These are phyloP conservation scores for Parotocinclus haroldoi DNA, from an alignment of 2,797 vertebrate genomes.

Conservation along the genomic window DNA sequence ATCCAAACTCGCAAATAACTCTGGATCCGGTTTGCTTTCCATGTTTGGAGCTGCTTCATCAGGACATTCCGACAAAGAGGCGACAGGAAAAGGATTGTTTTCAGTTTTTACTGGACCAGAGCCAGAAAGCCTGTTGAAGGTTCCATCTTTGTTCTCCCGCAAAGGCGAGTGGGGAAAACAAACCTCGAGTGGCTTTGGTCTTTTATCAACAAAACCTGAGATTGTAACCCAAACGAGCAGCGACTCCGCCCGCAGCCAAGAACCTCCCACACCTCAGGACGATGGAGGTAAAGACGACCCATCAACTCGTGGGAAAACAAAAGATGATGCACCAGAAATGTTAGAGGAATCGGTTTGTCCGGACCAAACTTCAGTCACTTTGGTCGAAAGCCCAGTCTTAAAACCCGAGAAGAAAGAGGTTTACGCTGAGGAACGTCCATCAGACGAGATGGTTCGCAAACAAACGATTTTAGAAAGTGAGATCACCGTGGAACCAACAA, in stretches of 20 bases:
- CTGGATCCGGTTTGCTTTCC: constrained; percentile 68
- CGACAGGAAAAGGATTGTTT: constrained; percentile 61
- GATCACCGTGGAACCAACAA: background rate
- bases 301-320: background rate
- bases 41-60: constrained; percentile 58
- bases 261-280: no score
- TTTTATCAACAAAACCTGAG: constrained; percentile 59
- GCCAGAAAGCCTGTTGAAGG: constrained; percentile 63
- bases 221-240: no score
- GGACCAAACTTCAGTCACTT: constrained; percentile 12
- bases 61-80: constrained; percentile 56
- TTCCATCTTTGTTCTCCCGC: constrained; percentile 67
- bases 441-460: constrained; percentile 7
- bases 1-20: constrained; percentile 49
- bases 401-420: constrained; percentile 18
- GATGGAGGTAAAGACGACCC: constrained; percentile 26
- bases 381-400: constrained; percentile 16
- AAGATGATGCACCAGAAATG: background rate
- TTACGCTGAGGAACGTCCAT: background rate
- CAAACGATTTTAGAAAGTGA: constrained; percentile 12
- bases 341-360: constrained; percentile 30
- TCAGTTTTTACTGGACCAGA: constrained; percentile 66
- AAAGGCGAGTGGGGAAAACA: constrained; percentile 59
- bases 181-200: constrained; percentile 64
- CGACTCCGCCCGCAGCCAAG: no score